These are phyloP conservation scores for Dendroctonus valens DNA, from an alignment of 1,140 invertebrate species.

Conservation along the genomic window DNA sequence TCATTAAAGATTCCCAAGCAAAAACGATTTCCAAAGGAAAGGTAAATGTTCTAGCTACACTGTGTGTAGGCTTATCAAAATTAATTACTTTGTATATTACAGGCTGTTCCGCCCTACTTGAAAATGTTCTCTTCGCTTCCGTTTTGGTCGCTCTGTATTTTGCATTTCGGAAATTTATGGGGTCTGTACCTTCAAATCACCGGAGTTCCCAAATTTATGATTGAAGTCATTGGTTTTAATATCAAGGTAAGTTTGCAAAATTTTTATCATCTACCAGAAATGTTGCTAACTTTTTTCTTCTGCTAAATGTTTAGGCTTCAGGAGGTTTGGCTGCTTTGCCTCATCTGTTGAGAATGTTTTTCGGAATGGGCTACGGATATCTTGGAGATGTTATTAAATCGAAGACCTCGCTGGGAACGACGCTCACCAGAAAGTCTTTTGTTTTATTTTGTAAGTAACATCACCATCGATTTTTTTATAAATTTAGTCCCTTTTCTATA, in stretches of 20 bases:
- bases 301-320: slow-evolving; percentile 54
- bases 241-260: slow-evolving; percentile 49
- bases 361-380: slow-evolving; percentile 66
- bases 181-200: slow-evolving; percentile 81
- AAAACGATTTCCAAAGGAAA: slow-evolving; percentile 54
- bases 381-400: slow-evolving; percentile 64
- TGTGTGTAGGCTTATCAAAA: not conserved
- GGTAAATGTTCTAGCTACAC: slow-evolving; percentile 8
- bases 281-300: not conserved
- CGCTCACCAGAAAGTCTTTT: slow-evolving; percentile 68
- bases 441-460: slow-evolving; percentile 64
- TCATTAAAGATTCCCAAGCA: slow-evolving; percentile 66
- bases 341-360: slow-evolving; percentile 63
- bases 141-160: slow-evolving; percentile 63
- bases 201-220: slow-evolving; percentile 85
- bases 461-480: too few relatives aligned
- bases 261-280: not conserved
- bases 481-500: too few relatives aligned
- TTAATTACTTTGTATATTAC: slow-evolving; percentile 13
- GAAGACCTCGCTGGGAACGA: slow-evolving; percentile 58
- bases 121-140: slow-evolving; percentile 63
- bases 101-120: slow-evolving; percentile 57
- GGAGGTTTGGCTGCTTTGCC: slow-evolving; percentile 70
- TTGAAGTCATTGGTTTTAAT: slow-evolving; percentile 80
- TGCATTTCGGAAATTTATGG: slow-evolving; percentile 78